phyloP scores from a whole-genome alignment of 92 coral and sea anemone genomes.

The Diadumene lineata region DNA sequence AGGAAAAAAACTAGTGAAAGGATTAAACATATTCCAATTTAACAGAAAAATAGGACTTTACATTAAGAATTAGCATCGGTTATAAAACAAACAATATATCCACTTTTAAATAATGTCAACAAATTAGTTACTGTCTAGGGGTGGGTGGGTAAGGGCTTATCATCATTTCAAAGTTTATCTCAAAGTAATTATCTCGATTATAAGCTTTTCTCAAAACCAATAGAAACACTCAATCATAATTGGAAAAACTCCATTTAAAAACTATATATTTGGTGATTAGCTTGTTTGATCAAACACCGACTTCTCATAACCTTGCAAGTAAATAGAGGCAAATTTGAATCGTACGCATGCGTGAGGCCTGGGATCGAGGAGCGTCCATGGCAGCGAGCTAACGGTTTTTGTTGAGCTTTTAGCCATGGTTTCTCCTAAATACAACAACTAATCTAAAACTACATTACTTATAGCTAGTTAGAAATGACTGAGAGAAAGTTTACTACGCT shows the following conservation, averaged over 20 bases:
- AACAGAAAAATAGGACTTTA: too few relatives aligned
- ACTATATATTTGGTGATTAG: not conserved
- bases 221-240: not conserved
- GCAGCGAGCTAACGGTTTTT: slow-evolving; percentile 87
- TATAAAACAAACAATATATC: slow-evolving; percentile 13
- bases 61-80: too few relatives aligned
- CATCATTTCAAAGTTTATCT: not conserved
- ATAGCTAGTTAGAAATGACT: slow-evolving; percentile 59
- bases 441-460: slow-evolving; percentile 11
- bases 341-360: slow-evolving; percentile 88
- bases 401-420: slow-evolving; percentile 21
- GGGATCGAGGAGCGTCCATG: slow-evolving; percentile 59
- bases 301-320: slow-evolving; percentile 51
- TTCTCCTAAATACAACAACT: slow-evolving; percentile 40
- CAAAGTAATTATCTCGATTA: slow-evolving; percentile 5
- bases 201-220: slow-evolving; percentile 1
- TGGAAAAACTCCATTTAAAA: not conserved
- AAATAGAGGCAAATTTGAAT: slow-evolving; percentile 99
- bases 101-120: not conserved
- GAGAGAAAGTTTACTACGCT: slow-evolving; percentile 98
- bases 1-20: too few relatives aligned
- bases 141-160: slow-evolving; percentile 13
- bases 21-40: too few relatives aligned
- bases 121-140: slow-evolving; percentile 15
- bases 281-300: slow-evolving; percentile 43